Evolutionary conservation across 2,113 vertebrate genomes (phyloP).

Genomic region (Anarhynchus alexandrinus): DNA sequence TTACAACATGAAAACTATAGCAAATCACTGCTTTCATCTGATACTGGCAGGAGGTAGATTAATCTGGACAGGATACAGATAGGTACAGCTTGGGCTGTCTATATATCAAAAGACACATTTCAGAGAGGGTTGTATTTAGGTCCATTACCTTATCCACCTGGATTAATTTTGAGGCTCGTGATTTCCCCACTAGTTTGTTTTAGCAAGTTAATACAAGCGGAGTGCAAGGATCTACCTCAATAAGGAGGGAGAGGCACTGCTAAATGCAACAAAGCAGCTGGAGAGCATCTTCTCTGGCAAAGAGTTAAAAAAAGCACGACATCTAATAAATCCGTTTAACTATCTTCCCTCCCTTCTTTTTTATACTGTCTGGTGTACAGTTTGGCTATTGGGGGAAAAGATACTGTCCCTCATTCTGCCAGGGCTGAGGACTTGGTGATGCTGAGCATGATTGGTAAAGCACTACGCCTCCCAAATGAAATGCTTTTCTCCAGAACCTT

Average conservation of each 20-base stretch:
- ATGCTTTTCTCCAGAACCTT: background rate
- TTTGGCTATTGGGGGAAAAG: background rate
- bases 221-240: background rate
- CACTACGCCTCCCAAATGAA: background rate
- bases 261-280: background rate
- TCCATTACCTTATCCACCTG: background rate
- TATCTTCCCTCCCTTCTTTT: background rate
- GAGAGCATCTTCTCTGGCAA: background rate
- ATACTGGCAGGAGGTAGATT: background rate
- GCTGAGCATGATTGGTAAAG: background rate
- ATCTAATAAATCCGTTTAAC: background rate
- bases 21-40: background rate
- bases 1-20: background rate
- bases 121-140: background rate
- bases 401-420: background rate
- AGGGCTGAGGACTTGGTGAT: background rate
- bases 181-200: background rate
- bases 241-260: background rate
- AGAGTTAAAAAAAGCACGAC: background rate
- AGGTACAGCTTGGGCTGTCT: background rate
- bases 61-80: background rate
- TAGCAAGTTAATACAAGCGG: background rate
- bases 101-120: background rate
- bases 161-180: background rate
- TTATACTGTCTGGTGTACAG: background rate